Evolutionary conservation across 2,797 vertebrate species (phyloP), one percentile per base, ranked within the genome.

Genomic region (Crocodylus rhombifer): DNA sequence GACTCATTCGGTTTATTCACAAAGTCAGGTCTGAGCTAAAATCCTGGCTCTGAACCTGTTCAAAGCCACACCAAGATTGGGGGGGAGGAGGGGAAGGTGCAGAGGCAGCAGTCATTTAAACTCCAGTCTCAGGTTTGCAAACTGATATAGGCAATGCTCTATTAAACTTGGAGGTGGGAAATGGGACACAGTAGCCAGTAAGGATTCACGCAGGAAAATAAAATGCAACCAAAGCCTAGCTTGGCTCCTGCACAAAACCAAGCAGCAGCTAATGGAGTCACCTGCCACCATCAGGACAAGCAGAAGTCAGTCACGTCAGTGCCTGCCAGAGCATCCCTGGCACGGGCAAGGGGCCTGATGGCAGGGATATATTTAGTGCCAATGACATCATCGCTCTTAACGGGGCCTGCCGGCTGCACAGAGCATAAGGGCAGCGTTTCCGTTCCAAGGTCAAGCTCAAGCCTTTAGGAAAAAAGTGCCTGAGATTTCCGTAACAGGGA

Each of bases 341-440:
- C 95, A 97, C 10, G 8, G 73, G 16, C 91, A 69, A 79, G 60
- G 56, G 93, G 33, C n/a, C 94, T 94, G 94, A 87, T 90, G 94
- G 90, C 92, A 90, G 82, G 75, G 86, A 85, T 96, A 96, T 84
- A 97, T 97, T 97, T 97, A 95, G 95, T 89, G 90, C 83, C 86
- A 85, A 86, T 91, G 95, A 97, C 83, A 89, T 97, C 96, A 97
- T 90, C 94, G 86, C 96, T 93, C 97, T 92, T 64, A 96, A 93
- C 79, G 73, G 95, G 91, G 91, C 74, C 92, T 42, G 86, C 82
- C 9, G 86, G 94, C 91, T 79, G 83, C 90, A 73, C 82, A 2
- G 28, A 21, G 33, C 86, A 86, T 95, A 91, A 96, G 96, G 96
- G 90, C 95, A 93, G 87, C 61, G 12, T 87, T 87, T 79, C 91